Evolutionary conservation across 2,888 invertebrate species (phyloP).

Genomic region (Artemia sinica): DNA sequence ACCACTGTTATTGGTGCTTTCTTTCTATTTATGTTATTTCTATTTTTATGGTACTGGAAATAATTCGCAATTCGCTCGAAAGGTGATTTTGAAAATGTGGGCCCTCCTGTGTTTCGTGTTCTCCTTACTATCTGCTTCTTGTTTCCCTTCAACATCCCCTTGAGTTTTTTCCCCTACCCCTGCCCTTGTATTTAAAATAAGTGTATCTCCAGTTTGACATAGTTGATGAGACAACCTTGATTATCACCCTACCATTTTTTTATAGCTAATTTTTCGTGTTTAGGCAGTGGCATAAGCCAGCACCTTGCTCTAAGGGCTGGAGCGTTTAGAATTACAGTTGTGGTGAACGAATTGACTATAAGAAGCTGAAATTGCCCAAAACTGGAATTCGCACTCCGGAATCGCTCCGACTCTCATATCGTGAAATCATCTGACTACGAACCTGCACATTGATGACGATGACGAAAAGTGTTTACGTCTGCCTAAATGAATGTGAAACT

Average conservation of each 20-base stretch:
- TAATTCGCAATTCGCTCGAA: no score
- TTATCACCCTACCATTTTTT: slow-evolving; percentile 18
- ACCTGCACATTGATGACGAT: neutral
- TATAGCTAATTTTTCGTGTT: slow-evolving; percentile 60
- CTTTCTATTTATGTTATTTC: no score
- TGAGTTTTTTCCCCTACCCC: no score
- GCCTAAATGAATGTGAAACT: neutral
- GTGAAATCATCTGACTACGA: neutral
- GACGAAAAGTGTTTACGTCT: neutral
- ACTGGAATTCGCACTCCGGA: neutral
- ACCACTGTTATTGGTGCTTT: no score
- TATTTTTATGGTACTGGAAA: no score
- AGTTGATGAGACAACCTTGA: no score
- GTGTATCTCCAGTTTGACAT: no score
- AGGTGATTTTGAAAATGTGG: no score
- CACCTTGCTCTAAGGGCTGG: slow-evolving; percentile 50
- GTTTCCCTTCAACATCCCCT: no score
- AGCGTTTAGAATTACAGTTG: slow-evolving; percentile 46
- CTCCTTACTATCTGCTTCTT: no score
- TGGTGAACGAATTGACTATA: slow-evolving; percentile 40
- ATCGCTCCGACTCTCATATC: neutral
- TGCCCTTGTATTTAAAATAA: no score
- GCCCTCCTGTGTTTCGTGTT: no score
- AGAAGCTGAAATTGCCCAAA: neutral
- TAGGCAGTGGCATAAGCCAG: slow-evolving; percentile 57